These are phyloP conservation scores for Panthera tigris DNA, from an alignment of 2,113 vertebrate genomes.

Conservation along the genomic window DNA sequence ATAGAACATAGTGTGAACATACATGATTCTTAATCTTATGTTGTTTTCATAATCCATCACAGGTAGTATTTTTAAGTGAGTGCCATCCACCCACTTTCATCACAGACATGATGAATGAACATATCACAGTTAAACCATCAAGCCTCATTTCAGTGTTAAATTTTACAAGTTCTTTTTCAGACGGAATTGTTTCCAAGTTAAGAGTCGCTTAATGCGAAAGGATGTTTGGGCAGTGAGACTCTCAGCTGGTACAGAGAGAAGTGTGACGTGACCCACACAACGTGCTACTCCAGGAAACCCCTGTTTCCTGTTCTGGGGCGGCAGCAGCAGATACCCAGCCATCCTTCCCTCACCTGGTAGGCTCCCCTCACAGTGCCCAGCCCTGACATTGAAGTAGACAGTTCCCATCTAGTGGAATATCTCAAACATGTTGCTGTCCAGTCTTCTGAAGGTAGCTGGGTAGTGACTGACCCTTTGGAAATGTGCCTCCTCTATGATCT, in stretches of 20 bases:
- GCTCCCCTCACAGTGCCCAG: neutral
- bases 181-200: neutral
- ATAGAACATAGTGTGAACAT: neutral
- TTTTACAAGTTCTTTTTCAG: neutral
- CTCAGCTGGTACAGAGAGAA: neutral
- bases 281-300: neutral
- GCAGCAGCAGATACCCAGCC: neutral
- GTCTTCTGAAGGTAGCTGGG: neutral
- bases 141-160: neutral
- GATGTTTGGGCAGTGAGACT: neutral
- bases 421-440: neutral
- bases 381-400: neutral
- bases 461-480: neutral
- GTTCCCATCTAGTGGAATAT: neutral
- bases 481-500: neutral
- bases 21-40: neutral
- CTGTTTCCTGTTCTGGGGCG: conserved; percentile 18
- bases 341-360: neutral
- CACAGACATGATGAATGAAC: neutral
- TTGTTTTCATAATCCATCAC: neutral
- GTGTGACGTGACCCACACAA: neutral
- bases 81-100: neutral
- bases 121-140: neutral
- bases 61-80: neutral
- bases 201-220: neutral